A percentile compares a stretch with the other conserved stretches of the same genome.
Conservation (phyloP, 2,797 vertebrate genomes). For the Danio kyathit region DNA sequence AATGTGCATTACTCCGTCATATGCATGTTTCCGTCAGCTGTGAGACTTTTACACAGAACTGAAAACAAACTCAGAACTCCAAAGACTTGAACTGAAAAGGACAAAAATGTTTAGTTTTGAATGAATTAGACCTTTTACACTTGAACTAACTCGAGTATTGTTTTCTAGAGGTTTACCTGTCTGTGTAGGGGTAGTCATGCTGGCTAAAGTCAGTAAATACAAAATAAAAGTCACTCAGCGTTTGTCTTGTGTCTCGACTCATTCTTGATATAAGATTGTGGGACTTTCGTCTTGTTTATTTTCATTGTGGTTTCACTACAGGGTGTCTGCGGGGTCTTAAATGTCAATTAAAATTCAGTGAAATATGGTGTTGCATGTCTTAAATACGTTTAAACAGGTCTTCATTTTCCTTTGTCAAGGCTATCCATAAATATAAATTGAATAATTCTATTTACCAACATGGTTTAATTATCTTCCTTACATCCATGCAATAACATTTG, state of each 20-base stretch:
- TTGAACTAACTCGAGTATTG: constrained; percentile 80
- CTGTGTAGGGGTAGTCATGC: constrained; percentile 93
- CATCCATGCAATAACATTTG: too few species aligned
- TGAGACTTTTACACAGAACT: constrained; percentile 92
- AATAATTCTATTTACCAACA: too few species aligned
- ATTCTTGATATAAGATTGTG: too few species aligned
- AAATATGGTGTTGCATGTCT: too few species aligned
- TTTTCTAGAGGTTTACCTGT: constrained; percentile 80
- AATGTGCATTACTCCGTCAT: constrained; percentile 93
- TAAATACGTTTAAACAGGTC: too few species aligned
- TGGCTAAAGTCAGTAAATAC: constrained; percentile 93
- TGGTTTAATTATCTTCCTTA: too few species aligned
- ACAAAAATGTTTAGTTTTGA: constrained; percentile 66
- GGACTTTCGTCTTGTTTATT: neutral
- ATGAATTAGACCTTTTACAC: constrained; percentile 71
- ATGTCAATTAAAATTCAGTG: too few species aligned
- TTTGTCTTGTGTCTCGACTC: constrained; percentile 29
- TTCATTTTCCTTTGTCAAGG: too few species aligned
- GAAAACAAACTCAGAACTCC: constrained; percentile 78
- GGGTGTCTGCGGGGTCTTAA: too few species aligned
- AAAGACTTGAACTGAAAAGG: constrained; percentile 51
- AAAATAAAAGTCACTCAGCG: constrained; percentile 73
- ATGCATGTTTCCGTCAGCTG: constrained; percentile 91
- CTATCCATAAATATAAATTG: too few species aligned
- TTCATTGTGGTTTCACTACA: neutral